Evolutionary conservation across 2,888 invertebrate genomes (phyloP), one percentile per base, ranked within the genome.

Genomic region (Eutolmus rufibarbis): DNA sequence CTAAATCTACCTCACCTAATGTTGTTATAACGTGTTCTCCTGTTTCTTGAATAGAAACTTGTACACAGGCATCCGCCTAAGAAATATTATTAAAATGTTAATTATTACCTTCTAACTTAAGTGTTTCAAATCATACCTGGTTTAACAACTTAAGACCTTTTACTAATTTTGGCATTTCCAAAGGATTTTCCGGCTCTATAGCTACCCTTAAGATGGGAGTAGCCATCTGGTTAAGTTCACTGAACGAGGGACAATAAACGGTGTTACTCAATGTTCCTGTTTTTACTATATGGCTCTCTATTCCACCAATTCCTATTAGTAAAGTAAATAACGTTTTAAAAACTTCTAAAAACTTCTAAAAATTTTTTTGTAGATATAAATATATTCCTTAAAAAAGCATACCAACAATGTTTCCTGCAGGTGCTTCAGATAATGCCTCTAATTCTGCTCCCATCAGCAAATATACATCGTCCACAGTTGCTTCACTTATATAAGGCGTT

Each of bases 21-120:
- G 99, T 98, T 2, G 97, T 95, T 43, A 99, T 94, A 1, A 99
- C 97, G 91, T 98, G 96, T 91, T 99, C 99, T 0, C 99, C 99
- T 0, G 97, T 97, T 91, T 98, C 97, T 92, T 98, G 97, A 19
- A 99, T 94, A 0, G 96, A 93, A 1, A 98, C 96, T 92, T 97
- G 95, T 0, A 98, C 98, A 92, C 98, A 98, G 0, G 98, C 97
- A 93, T 99, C 99, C 0, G 92, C 92, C 89, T 90, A n/a, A 82
- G 14, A 66, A 37, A 43, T 5, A 46, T 0, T 46, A 46, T 46
- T 46, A 46, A 46, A 46, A 46, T 46, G 3, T 14, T 14, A 46
- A 14, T 46, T 14, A 16, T 46, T 46, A 46, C 4, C 16, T 4
- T 46, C 16, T 34, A 57, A 19, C n/a, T 8, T 23, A 28, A 23